These are phyloP conservation scores for Silurus lanzhouensis DNA, from an alignment of 2,797 vertebrate genomes.

Conservation along the genomic window DNA sequence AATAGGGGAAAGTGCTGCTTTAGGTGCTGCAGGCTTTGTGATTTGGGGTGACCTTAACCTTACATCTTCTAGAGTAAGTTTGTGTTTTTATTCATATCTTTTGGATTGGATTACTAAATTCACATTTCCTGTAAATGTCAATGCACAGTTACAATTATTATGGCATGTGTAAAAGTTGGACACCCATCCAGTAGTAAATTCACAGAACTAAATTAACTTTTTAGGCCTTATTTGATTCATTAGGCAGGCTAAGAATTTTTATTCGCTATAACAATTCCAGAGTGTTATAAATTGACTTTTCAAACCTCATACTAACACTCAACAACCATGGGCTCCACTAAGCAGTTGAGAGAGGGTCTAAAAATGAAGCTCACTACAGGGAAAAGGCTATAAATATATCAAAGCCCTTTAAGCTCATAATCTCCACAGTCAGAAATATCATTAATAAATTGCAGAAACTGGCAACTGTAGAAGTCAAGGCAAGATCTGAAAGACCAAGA, in stretches of 20 bases:
- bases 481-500: not conserved
- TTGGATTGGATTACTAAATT: not conserved
- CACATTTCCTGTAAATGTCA: not conserved
- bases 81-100: not conserved
- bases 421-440: not conserved
- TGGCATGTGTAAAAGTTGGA: not conserved
- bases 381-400: not conserved
- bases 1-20: slow-evolving; percentile 78
- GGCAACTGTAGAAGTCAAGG: not conserved
- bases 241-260: not conserved
- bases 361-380: not conserved
- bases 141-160: not conserved
- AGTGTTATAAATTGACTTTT: not conserved
- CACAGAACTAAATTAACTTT: not conserved
- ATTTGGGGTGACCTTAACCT: slow-evolving; percentile 82
- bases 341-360: not conserved
- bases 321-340: not conserved
- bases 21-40: slow-evolving; percentile 79
- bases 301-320: not conserved
- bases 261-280: not conserved
- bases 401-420: not conserved
- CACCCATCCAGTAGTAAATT: not conserved
- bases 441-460: not conserved
- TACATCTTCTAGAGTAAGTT: slow-evolving; percentile 77
- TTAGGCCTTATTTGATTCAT: not conserved